Evolutionary conservation across 53 echinoderm and acorn worm genomes (phyloP), one percentile per base, ranked within the genome.

Genomic region (Pentamera pediparva): DNA sequence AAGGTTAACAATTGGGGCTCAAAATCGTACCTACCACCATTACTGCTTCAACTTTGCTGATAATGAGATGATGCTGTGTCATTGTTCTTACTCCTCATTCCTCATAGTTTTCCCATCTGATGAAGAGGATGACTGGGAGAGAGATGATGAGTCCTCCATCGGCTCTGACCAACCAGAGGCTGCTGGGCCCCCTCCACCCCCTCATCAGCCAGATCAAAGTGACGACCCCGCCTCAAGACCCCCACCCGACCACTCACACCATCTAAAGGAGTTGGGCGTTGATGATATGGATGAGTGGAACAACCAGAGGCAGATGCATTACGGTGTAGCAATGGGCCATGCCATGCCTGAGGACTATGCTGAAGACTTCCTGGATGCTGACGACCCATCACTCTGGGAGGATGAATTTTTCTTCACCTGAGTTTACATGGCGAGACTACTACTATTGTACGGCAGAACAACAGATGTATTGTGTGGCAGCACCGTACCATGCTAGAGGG

Each of bases 311-410:
- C 70, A 70, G 50, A 50, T 70, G 70, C 70, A 70, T 70, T 70
- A 70, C 51, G 70, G 70, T 49, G n/a, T n/a, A n/a, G 2, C 70
- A 6, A 29, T 35, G 2, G 5, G 40, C 26, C 78, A 43, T 48
- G 35, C 30, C 5, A 77, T 83, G 49, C 30, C 70, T 1, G 84
- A 70, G 48, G 84, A 83, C 12, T 53, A 70, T 32, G 51, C 51
- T 18, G 78, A 83, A 15, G 84, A 70, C 51, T 83, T 83, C 37
- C 70, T 83, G 19, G 78, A 83, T 78, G 84, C 84, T 11, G 78
- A 83, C 60, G 84, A 83, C 35, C 84, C 84, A 34, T 65, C 84
- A 10, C 22, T 63, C 22, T 69, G 77, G 77, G 33, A 83, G 30
- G 84, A 83, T 51, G 43, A 65, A 27, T 40, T 76, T 57, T 76